Percentiles rank a stretch among this genome's conserved stretches.
These are phyloP conservation scores for Drosophila malerkotliana DNA, from an alignment of 1,140 invertebrate genomes.

Conservation along the genomic window DNA sequence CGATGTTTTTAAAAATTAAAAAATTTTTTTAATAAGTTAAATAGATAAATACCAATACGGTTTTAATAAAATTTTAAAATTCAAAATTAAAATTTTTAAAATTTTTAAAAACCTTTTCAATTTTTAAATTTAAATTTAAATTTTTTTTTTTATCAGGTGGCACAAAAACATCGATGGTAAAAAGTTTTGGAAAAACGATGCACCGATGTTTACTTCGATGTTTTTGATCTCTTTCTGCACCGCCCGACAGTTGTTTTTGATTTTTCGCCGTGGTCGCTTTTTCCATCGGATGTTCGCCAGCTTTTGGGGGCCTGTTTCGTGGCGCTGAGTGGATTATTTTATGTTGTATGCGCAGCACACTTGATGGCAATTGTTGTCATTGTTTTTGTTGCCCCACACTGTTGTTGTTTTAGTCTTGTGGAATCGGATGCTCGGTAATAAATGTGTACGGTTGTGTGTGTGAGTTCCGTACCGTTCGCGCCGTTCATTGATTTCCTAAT, in stretches of 20 bases:
- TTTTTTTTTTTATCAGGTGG: no score
- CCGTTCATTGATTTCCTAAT: conserved; percentile 83
- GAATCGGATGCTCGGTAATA: conserved; percentile 40
- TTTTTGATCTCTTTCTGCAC: no score
- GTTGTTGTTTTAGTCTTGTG: conserved; percentile 10
- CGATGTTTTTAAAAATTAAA: no score
- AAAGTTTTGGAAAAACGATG: no score
- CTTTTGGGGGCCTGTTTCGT: conserved; percentile 37
- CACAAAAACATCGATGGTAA: no score
- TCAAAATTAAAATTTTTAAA: no score
- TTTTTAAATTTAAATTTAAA: no score
- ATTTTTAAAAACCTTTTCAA: no score
- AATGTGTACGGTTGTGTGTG: not conserved
- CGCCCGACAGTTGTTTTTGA: conserved; percentile 35
- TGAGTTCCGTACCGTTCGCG: conserved; percentile 63
- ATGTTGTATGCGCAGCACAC: conserved; percentile 65
- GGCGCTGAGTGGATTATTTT: conserved; percentile 39
- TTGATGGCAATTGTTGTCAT: conserved; percentile 65
- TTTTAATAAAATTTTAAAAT: no score
- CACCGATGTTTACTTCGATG: no score
- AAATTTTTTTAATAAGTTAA: no score
- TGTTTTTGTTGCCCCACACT: conserved; percentile 50
- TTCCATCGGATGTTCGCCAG: conserved; percentile 12
- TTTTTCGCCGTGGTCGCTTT: conserved; percentile 24
- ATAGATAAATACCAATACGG: no score